Evolutionary conservation across 2,113 vertebrate species (phyloP).

Genomic region (Datnioides undecimradiatus): DNA sequence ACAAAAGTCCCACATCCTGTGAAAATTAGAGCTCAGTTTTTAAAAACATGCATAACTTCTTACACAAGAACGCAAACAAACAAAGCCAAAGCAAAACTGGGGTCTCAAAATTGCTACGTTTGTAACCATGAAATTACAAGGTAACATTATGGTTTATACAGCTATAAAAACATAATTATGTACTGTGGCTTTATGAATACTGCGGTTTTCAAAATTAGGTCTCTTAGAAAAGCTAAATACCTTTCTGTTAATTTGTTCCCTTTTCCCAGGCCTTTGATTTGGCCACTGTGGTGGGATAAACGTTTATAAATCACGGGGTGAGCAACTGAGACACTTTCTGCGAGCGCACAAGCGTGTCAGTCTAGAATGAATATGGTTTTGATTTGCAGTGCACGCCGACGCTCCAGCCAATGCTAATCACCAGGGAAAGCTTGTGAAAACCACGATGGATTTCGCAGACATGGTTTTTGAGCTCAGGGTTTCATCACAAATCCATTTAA

Average conservation of each 20-base stretch:
- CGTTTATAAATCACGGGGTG: constrained; percentile 77
- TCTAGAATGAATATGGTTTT: constrained; percentile 65
- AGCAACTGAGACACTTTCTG: constrained; percentile 62
- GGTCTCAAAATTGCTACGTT: constrained; percentile 85
- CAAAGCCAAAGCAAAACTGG: constrained; percentile 86
- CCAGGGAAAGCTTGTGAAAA: constrained; percentile 75
- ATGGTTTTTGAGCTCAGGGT: constrained; percentile 57
- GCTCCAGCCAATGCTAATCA: constrained; percentile 74
- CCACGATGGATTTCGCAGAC: constrained; percentile 81
- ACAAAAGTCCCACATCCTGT: constrained; percentile 70
- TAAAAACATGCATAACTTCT: constrained; percentile 79
- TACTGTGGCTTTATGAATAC: constrained; percentile 85
- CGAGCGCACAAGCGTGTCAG: constrained; percentile 60
- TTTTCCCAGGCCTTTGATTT: constrained; percentile 76
- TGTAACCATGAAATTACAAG: constrained; percentile 89
- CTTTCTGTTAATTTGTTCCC: constrained; percentile 81
- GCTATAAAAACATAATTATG: constrained; percentile 86
- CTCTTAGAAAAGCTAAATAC: constrained; percentile 81
- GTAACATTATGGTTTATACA: constrained; percentile 88
- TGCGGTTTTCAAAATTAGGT: constrained; percentile 83
- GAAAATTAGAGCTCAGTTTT: constrained; percentile 80
- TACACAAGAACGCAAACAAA: constrained; percentile 88
- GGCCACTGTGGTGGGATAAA: constrained; percentile 74
- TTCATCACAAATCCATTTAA: constrained; percentile 71
- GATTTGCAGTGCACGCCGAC: constrained; percentile 62